phyloP scores from a whole-genome alignment of 1,140 invertebrate genomes.

The Sarcophaga bullata region DNA sequence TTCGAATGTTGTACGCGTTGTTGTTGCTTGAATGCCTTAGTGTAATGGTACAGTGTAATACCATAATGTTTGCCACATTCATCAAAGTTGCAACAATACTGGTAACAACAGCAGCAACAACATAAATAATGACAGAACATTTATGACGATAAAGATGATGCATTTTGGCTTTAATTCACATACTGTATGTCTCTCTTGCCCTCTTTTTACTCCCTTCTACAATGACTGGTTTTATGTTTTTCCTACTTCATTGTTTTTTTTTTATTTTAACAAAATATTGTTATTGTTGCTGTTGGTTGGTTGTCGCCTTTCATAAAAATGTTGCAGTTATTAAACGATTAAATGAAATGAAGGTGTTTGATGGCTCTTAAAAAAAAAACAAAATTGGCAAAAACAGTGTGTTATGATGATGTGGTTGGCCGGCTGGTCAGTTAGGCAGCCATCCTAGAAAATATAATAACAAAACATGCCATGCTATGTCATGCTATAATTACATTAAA shows the following conservation, averaged over 20 bases:
- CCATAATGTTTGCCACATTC: conserved; percentile 13
- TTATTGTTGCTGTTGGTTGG: neutral
- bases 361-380: neutral
- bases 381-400: neutral
- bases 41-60: conserved; percentile 8
- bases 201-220: neutral
- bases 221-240: neutral
- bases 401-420: neutral
- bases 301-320: conserved; percentile 28
- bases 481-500: neutral
- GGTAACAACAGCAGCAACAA: neutral
- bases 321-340: conserved; percentile 13
- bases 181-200: no score
- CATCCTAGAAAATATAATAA: neutral
- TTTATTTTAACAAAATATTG: neutral
- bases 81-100: neutral
- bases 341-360: conserved; percentile 4
- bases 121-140: neutral
- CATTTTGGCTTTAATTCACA: neutral
- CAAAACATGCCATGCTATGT: neutral
- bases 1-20: conserved; percentile 51
- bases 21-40: conserved; percentile 52
- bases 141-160: neutral
- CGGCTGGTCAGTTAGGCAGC: neutral
- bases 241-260: neutral